Percentiles rank a stretch among this genome's conserved stretches.
Conservation (phyloP, 1,140 invertebrate genomes). For the Drosophila subpulchrella region DNA sequence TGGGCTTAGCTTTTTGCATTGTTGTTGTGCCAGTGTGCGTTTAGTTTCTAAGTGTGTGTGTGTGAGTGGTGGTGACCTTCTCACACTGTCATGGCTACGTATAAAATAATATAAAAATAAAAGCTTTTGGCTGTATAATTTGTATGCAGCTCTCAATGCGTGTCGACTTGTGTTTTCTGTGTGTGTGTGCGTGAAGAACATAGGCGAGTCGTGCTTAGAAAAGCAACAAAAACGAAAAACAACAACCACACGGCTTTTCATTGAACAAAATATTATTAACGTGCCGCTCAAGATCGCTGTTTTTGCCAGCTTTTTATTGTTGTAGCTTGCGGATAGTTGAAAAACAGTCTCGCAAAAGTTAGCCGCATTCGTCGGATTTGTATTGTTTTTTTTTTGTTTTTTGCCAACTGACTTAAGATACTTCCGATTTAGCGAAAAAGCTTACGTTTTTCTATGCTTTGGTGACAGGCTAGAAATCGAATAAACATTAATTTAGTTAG, state of each 20-base stretch:
- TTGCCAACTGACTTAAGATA: slow-evolving; percentile 20
- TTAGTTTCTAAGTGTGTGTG: slow-evolving; percentile 17
- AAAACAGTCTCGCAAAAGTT: slow-evolving; percentile 32
- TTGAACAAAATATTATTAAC: slow-evolving; percentile 82
- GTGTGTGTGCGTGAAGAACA: slow-evolving; percentile 70
- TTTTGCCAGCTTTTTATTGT: slow-evolving; percentile 33
- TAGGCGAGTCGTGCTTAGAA: slow-evolving; percentile 72
- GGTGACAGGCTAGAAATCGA: slow-evolving; percentile 21
- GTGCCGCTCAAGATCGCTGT: slow-evolving; percentile 75
- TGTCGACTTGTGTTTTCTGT: slow-evolving; percentile 22
- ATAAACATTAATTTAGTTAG: slow-evolving; percentile 8
- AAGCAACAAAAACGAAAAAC: slow-evolving; percentile 40
- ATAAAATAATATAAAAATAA: slow-evolving; percentile 77
- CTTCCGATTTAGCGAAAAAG: slow-evolving; percentile 62
- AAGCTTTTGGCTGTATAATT: slow-evolving; percentile 80
- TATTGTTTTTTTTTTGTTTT: slow-evolving; percentile 5
- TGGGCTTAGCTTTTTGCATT: slow-evolving; percentile 59
- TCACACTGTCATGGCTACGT: slow-evolving; percentile 84
- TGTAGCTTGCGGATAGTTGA: slow-evolving; percentile 22
- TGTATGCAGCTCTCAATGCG: slow-evolving; percentile 77
- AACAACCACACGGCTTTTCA: slow-evolving; percentile 63
- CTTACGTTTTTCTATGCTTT: slow-evolving; percentile 32
- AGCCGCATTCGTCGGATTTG: slow-evolving; percentile 13
- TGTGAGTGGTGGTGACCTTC: slow-evolving; percentile 78
- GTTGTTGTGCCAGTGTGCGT: slow-evolving; percentile 35